phyloP scores from a whole-genome alignment of 2,113 vertebrate species.

The Festucalex cinctus region DNA sequence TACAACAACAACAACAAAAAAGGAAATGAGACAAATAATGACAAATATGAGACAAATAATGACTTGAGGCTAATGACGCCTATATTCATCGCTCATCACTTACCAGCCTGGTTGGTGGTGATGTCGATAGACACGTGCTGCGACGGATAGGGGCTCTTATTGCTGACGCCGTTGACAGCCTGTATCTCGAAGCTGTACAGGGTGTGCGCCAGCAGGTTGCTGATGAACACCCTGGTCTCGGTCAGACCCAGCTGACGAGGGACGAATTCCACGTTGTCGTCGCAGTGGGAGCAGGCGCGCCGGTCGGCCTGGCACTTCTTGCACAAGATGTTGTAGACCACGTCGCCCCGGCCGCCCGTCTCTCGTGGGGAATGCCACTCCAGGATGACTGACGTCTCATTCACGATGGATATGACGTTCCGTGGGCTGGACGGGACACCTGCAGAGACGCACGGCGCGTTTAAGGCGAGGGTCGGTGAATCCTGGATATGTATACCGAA shows the following conservation, averaged over 20 bases:
- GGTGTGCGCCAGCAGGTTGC: conserved; percentile 92
- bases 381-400: conserved; percentile 94
- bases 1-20: no score
- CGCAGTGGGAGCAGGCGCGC: conserved; percentile 89
- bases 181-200: conserved; percentile 97
- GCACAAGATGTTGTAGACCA: conserved; percentile 97
- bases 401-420: conserved; percentile 95
- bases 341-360: conserved; percentile 86
- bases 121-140: conserved; percentile 95
- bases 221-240: conserved; percentile 90
- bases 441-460: conserved; percentile 45
- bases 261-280: conserved; percentile 94
- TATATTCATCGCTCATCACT: conserved; percentile 36
- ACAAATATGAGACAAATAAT: neutral
- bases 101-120: conserved; percentile 98
- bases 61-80: neutral
- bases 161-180: conserved; percentile 92
- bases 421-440: conserved; percentile 93
- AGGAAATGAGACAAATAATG: no score
- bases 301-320: conserved; percentile 90
- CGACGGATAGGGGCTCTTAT: conserved; percentile 90
- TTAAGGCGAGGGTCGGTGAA: neutral
- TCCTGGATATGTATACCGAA: neutral
- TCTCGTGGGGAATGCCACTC: conserved; percentile 95
- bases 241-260: conserved; percentile 90